phyloP scores from a whole-genome alignment of 2,888 invertebrate species.

The Sialis lutaria region DNA sequence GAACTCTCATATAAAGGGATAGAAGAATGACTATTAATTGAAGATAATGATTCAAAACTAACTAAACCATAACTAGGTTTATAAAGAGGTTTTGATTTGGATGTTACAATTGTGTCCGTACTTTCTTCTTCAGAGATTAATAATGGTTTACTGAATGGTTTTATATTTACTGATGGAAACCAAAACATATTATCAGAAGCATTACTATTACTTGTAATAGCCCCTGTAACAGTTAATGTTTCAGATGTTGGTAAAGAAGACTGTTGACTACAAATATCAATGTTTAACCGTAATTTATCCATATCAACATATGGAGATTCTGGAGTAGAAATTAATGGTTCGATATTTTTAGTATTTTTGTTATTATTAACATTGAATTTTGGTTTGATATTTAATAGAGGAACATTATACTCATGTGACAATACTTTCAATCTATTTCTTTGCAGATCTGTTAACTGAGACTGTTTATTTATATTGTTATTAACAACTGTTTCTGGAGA shows the following conservation, averaged over 20 bases:
- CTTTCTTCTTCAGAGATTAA: no score
- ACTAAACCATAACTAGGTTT: neutral
- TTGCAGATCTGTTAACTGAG: slow-evolving; percentile 9
- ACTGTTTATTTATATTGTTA: neutral
- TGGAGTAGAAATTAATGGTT: neutral
- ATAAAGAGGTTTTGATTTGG: neutral
- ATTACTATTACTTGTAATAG: neutral
- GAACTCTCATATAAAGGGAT: neutral
- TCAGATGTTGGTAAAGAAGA: neutral
- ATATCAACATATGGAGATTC: neutral
- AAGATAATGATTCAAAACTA: no score
- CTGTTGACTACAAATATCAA: no score
- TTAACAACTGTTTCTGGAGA: neutral
- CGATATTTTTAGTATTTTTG: neutral
- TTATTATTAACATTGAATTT: slow-evolving; percentile 1
- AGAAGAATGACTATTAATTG: neutral
- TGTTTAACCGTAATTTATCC: neutral
- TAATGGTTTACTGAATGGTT: no score
- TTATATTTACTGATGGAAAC: no score
- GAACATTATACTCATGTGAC: slow-evolving; percentile 10
- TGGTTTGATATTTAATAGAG: neutral
- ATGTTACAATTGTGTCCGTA: no score
- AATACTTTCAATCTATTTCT: slow-evolving; percentile 11
- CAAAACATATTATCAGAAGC: neutral
- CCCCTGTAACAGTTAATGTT: neutral